Percentiles rank a stretch among this genome's conserved stretches.
phyloP scores from a whole-genome alignment of 2,797 vertebrate species.

The Erithacus rubecula region DNA sequence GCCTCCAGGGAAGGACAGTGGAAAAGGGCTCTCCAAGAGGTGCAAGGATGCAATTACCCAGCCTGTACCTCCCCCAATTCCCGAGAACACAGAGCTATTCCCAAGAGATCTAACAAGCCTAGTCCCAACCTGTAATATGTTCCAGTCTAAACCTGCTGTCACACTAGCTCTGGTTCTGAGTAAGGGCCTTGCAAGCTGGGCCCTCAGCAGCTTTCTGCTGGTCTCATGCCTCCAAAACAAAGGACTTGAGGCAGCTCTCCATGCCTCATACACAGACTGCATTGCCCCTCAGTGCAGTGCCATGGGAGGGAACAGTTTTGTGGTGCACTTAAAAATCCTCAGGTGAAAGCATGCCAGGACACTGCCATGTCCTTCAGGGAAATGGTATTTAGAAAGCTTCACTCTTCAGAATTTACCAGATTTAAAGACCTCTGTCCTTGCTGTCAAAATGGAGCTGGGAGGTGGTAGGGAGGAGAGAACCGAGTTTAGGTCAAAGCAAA shows the following conservation, averaged over 20 bases:
- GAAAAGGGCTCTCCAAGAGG: background rate
- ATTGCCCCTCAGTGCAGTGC: too few relatives aligned
- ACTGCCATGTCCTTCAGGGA: background rate
- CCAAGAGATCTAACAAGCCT: background rate
- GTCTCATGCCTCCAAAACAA: background rate
- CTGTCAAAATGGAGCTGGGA: background rate
- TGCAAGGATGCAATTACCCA: background rate
- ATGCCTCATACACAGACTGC: background rate
- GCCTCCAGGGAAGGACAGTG: background rate
- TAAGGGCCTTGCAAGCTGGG: background rate
- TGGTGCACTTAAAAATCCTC: background rate
- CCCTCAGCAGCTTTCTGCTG: background rate
- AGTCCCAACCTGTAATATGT: background rate
- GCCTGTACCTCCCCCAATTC: background rate
- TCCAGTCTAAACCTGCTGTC: background rate
- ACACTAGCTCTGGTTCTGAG: background rate
- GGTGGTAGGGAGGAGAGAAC: background rate
- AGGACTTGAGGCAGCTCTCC: fast-evolving
- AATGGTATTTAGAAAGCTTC: background rate
- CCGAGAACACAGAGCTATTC: background rate
- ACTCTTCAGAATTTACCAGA: background rate
- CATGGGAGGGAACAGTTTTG: background rate
- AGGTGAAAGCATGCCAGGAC: background rate
- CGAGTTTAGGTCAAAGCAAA: background rate
- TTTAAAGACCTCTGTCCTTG: background rate